Evolutionary conservation across 2,797 vertebrate genomes (phyloP), one percentile per base, ranked within the genome.

Genomic region (Kryptopterus vitreolus): DNA sequence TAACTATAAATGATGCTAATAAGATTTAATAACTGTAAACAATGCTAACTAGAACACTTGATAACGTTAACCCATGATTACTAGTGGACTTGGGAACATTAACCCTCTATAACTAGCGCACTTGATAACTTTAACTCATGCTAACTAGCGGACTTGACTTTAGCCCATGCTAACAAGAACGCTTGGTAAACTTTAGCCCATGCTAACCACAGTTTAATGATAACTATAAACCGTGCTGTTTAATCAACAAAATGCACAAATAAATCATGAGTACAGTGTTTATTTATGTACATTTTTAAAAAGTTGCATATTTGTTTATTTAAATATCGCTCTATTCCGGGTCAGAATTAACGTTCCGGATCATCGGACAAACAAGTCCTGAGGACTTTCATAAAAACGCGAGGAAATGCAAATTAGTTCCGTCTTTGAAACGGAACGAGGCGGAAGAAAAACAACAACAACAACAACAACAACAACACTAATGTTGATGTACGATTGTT

Each of bases 351-450:
- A 26, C 5, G 16, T 70, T 70, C 26, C 1, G 24, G 20, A 29
- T 50, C 46, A 9, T 22, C 1, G 24, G 22, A 70, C 46, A 52
- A 31, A 52, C 16, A 29, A 12, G 7, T 10, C 18, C 46, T 29
- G 26, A 26, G 65, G 22, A 68, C 46, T 12, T 50, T 20, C 20
- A 71, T 22, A 22, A 26, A 12, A 72, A 50, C 50, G 3, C n/a
- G 11, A 55, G 70, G 22, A 57, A 72, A 55, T 35, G 69, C 24
- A 22, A 6, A 70, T 70, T 70, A 53, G 18, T 72, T 72, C 2
- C 2, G 2, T 35, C 69, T 53, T 35, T 33, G 12, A 55, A 22
- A n/a, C 20, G 24, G 55, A 18, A 70, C 4, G 16, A 46, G 66
- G 9, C 18, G 43, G 16, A 46, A 46, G 16, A 22, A 31, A 58